Percentiles rank a stretch among this genome's conserved stretches.
Evolutionary conservation across 1,140 invertebrate species (phyloP).

Genomic region (Oryzaephilus surinamensis): DNA sequence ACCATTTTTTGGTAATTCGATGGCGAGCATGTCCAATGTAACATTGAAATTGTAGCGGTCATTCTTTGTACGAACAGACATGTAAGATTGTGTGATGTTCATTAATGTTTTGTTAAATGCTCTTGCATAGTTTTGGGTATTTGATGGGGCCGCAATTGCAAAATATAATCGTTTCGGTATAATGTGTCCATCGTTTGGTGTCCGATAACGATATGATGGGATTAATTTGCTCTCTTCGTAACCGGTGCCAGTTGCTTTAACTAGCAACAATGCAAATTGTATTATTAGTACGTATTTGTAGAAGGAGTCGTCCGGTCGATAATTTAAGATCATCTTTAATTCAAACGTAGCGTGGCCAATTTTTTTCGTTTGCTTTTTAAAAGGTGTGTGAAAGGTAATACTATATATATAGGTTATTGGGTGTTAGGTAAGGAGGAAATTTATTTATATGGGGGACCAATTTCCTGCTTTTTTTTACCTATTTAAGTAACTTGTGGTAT

Average conservation of each 20-base stretch:
- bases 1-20: constrained; percentile 34
- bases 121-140: constrained; percentile 26
- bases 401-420: too few species aligned
- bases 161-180: constrained; percentile 33
- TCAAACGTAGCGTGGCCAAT: too few species aligned
- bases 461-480: too few species aligned
- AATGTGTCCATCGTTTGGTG: too few species aligned
- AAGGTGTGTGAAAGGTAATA: too few species aligned
- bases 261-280: constrained; percentile 13
- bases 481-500: too few species aligned
- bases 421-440: too few species aligned
- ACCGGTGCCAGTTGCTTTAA: constrained; percentile 12
- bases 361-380: too few species aligned
- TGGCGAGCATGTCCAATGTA: constrained; percentile 29
- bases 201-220: too few species aligned
- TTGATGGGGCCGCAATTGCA: constrained; percentile 29
- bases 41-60: constrained; percentile 25
- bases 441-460: too few species aligned
- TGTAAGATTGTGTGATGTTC: constrained; percentile 31
- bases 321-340: constrained; percentile 9
- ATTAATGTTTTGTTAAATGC: constrained; percentile 34
- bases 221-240: constrained; percentile 7
- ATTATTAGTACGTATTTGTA: constrained; percentile 20
- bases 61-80: constrained; percentile 18
- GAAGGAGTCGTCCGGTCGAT: constrained; percentile 8